Evolutionary conservation across 92 coral and sea anemone genomes (phyloP).

Genomic region (Diadumene lineata): DNA sequence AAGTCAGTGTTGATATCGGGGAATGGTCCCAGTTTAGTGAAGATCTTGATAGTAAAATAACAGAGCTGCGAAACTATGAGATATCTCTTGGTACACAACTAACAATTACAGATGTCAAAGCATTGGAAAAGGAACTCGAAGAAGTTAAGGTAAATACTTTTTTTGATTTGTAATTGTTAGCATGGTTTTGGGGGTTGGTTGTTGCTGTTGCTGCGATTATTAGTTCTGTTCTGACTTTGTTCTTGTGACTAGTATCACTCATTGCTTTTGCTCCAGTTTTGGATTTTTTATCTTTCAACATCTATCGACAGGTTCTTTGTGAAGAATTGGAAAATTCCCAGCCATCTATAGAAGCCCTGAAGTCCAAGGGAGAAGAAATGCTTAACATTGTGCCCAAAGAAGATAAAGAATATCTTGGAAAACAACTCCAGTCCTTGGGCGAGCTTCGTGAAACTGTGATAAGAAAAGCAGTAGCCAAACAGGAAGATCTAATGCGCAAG

Average conservation of each 20-base stretch:
- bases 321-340: slow-evolving; percentile 73
- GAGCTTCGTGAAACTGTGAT: slow-evolving; percentile 66
- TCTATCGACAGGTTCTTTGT: slow-evolving; percentile 52
- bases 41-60: slow-evolving; percentile 67
- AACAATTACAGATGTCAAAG: slow-evolving; percentile 59
- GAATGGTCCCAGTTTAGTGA: slow-evolving; percentile 62
- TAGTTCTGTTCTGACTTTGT: neutral
- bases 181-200: neutral
- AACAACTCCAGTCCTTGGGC: slow-evolving; percentile 60
- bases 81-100: slow-evolving; percentile 67
- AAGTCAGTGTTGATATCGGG: slow-evolving; percentile 59
- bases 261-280: too few relatives aligned
- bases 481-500: slow-evolving; percentile 72
- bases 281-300: neutral
- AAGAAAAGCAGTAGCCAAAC: slow-evolving; percentile 73
- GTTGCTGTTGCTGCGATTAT: neutral
- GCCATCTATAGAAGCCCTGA: slow-evolving; percentile 50
- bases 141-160: slow-evolving; percentile 59
- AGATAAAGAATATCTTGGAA: slow-evolving; percentile 56
- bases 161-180: neutral
- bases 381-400: slow-evolving; percentile 60
- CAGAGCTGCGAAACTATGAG: slow-evolving; percentile 72
- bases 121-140: slow-evolving; percentile 65
- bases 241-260: neutral
- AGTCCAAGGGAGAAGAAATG: slow-evolving; percentile 54